phyloP scores from a whole-genome alignment of 2,888 invertebrate species.

The Linnaemya tessellans region DNA sequence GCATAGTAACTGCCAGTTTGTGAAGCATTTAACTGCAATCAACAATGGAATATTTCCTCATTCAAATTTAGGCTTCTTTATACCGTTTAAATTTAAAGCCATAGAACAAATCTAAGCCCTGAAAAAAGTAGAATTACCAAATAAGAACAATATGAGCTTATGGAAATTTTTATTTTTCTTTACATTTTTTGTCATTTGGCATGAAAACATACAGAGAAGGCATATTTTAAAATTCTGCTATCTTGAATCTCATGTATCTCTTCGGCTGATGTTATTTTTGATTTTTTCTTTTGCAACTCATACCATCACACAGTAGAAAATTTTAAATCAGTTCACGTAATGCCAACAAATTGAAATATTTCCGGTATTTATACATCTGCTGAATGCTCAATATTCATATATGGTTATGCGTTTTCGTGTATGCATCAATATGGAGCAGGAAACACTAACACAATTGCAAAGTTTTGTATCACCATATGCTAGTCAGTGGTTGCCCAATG shows the following conservation, averaged over 20 bases:
- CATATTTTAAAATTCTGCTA: background rate
- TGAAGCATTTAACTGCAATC: too few relatives aligned
- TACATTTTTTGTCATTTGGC: background rate
- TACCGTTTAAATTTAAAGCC: too few relatives aligned
- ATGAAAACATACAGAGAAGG: slow-evolving; percentile 42
- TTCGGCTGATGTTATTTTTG: slow-evolving; percentile 32
- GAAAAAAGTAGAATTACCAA: slow-evolving; percentile 16
- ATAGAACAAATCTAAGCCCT: background rate
- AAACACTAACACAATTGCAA: slow-evolving; percentile 28
- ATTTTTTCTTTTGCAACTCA: slow-evolving; percentile 46
- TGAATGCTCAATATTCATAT: slow-evolving; percentile 33
- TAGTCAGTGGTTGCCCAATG: slow-evolving; percentile 47
- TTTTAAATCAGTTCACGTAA: slow-evolving; percentile 73
- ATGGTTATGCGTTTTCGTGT: background rate
- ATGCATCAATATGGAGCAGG: background rate
- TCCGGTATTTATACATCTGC: slow-evolving; percentile 72
- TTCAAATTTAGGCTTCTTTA: too few relatives aligned
- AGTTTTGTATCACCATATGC: slow-evolving; percentile 44
- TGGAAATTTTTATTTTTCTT: slow-evolving; percentile 42
- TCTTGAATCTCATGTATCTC: background rate
- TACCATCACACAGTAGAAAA: slow-evolving; percentile 50
- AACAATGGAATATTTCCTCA: too few relatives aligned
- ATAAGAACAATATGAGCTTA: slow-evolving; percentile 44
- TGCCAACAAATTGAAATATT: slow-evolving; percentile 73
- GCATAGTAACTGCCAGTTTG: too few relatives aligned